Percentiles rank a stretch among this genome's conserved stretches.
phyloP scores from a whole-genome alignment of 1,140 invertebrate genomes.

The Zaprionus ghesquierei region DNA sequence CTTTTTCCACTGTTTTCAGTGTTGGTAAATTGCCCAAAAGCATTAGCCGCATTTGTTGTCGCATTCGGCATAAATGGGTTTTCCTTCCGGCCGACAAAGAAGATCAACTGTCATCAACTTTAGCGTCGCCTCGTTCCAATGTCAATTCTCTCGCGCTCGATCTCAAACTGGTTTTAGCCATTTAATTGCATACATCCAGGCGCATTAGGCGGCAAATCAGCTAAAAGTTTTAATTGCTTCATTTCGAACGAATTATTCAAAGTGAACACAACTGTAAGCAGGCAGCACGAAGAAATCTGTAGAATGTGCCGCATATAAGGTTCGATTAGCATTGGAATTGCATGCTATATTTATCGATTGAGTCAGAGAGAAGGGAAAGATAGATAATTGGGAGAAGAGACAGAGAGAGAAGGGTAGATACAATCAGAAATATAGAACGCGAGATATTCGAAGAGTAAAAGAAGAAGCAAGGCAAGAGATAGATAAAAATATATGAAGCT shows the following conservation, averaged over 20 bases:
- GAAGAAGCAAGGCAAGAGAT: background rate
- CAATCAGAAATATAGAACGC: background rate
- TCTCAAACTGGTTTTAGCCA: background rate
- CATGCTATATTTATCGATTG: background rate
- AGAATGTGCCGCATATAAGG: background rate
- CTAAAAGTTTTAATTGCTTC: slow-evolving; percentile 4
- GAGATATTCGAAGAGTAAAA: too few relatives aligned
- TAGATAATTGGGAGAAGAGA: background rate
- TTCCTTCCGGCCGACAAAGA: slow-evolving; percentile 59
- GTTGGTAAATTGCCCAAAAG: slow-evolving; percentile 58
- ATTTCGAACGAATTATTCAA: background rate
- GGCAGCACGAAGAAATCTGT: background rate
- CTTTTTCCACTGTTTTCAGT: slow-evolving; percentile 22
- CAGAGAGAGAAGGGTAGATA: background rate
- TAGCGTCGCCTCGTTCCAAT: background rate
- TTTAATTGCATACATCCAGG: slow-evolving; percentile 59
- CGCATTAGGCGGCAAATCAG: slow-evolving; percentile 21
- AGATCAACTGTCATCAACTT: slow-evolving; percentile 28
- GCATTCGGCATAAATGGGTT: slow-evolving; percentile 53
- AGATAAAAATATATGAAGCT: background rate
- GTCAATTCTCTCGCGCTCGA: background rate
- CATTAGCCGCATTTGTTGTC: slow-evolving; percentile 40
- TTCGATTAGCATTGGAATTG: background rate
- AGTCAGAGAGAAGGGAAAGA: background rate
- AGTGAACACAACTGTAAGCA: background rate